Base-by-base conservation (phyloP, 2,888 invertebrate genomes). In the Ennomos fuscantarius region DNA sequence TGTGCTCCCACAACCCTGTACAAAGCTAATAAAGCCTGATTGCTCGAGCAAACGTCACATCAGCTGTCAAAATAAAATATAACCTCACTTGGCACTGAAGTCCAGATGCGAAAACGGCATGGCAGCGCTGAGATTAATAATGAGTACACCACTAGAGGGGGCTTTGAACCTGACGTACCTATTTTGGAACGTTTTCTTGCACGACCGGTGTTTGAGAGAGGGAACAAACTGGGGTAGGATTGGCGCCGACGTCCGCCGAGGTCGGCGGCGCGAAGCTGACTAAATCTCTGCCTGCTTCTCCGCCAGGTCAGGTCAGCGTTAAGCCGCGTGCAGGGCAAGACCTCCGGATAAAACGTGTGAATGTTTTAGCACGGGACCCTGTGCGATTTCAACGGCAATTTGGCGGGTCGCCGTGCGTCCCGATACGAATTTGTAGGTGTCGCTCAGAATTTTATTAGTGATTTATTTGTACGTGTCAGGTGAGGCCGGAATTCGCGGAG, bases 251-350 rank as follows among this genome's bases (percentile, higher is more conserved):
- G 78, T 70, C 86, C 87, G 86, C 81, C 79, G 71, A 76, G 84
- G 79, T 72, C 73, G 83, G 83, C 81, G 84, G 81, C 86, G 86
- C 89, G 86, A 82, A 81, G 80, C 86, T 85, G 84, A 92, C 91
- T 92, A 89, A 92, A 91, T 91, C 92, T 90, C 86, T 87, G 90
- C 85, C 73, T 76, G 72, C 75, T 82, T 84, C 81, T 79, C 78
- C 77, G 82, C 80, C 87, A 86, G 92, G 92, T 91, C 91, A 90
- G 91, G 88, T 87, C 89, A 86, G 72, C 65, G 68, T 78, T 69
- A 75, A 75, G 87, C 66, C 63, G 74, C 73, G 84, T 79, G 60
- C 81, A 84, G 64, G 70, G 66, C 55, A 69, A 68, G 59, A 65
- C 66, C 70, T 71, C 64, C 56, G 60, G 69, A 78, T 73, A 77